A percentile compares a stretch with the other conserved stretches of the same genome.
phyloP scores from a whole-genome alignment of 2,113 vertebrate genomes.

The human (Homo sapiens) region DNA sequence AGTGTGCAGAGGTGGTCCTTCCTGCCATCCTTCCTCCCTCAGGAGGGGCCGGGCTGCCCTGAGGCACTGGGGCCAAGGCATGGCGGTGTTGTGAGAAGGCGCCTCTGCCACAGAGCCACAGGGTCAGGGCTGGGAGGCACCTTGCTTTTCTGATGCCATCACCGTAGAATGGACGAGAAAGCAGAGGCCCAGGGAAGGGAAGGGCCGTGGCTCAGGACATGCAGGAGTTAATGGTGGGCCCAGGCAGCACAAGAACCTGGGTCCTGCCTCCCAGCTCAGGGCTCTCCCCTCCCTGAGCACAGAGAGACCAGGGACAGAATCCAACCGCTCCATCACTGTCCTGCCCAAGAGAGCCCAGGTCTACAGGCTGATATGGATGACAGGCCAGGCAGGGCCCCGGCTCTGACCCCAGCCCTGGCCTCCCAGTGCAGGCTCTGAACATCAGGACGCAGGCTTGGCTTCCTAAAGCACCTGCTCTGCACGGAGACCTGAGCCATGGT shows the following conservation, averaged over 20 bases:
- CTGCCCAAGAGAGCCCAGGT: not conserved
- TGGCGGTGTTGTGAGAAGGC: not conserved
- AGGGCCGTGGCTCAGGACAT: accelerated
- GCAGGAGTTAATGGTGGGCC: not conserved
- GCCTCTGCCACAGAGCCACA: not conserved
- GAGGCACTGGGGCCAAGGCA: accelerated
- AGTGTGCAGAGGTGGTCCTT: not conserved
- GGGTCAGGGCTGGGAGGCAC: not conserved
- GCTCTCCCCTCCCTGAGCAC: not conserved
- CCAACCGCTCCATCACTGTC: not conserved
- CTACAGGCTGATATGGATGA: not conserved
- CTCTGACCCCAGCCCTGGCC: not conserved
- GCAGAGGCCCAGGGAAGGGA: not conserved
- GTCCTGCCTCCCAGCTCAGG: not conserved
- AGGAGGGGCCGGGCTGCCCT: accelerated
- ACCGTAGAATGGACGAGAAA: not conserved
- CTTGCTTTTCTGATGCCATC: not conserved
- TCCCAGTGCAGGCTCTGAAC: not conserved
- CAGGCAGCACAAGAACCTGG: not conserved
- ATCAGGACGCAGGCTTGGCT: too few relatives aligned
- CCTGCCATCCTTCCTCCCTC: not conserved
- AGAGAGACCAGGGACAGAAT: not conserved
- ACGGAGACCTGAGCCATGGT: not conserved
- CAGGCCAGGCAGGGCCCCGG: not conserved
- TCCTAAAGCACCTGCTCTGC: not conserved